Evolutionary conservation across 2,888 invertebrate genomes (phyloP).

Genomic region (Oscheius sp.): DNA sequence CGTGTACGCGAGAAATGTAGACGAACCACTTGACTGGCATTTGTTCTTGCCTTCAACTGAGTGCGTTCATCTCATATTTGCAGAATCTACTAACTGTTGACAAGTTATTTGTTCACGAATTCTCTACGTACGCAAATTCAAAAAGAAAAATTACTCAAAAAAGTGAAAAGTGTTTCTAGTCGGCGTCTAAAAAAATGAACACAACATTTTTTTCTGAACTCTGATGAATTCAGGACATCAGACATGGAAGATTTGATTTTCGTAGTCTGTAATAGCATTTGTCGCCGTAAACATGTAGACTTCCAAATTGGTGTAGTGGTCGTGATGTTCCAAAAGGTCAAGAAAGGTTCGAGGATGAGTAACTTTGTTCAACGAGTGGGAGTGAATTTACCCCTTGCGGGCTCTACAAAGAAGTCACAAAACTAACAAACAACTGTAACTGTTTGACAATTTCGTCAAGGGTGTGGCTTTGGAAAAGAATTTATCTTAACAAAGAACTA

Average conservation of each 20-base stretch:
- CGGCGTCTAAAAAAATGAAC: too few species aligned
- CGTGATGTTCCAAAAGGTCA: too few species aligned
- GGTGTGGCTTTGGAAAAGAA: neutral
- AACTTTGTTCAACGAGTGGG: neutral
- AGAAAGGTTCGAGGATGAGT: too few species aligned
- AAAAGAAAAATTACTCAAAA: neutral
- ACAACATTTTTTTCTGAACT: too few species aligned
- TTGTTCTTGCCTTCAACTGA: too few species aligned
- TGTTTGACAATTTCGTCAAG: slow-evolving; percentile 1
- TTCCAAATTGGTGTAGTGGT: too few species aligned
- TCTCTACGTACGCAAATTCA: neutral
- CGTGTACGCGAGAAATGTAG: too few species aligned
- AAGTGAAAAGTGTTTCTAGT: neutral
- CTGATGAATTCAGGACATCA: too few species aligned
- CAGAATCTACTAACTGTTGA: neutral
- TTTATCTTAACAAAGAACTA: neutral
- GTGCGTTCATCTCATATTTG: neutral
- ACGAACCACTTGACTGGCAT: too few species aligned
- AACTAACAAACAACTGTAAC: slow-evolving; percentile 2
- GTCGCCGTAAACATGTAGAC: too few species aligned
- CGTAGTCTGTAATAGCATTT: too few species aligned
- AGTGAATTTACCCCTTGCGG: neutral
- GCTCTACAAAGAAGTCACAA: slow-evolving; percentile 12
- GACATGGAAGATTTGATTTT: too few species aligned
- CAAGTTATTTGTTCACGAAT: neutral